Base-by-base conservation (phyloP, 2,113 vertebrate species). In the Saguinus midas region DNA sequence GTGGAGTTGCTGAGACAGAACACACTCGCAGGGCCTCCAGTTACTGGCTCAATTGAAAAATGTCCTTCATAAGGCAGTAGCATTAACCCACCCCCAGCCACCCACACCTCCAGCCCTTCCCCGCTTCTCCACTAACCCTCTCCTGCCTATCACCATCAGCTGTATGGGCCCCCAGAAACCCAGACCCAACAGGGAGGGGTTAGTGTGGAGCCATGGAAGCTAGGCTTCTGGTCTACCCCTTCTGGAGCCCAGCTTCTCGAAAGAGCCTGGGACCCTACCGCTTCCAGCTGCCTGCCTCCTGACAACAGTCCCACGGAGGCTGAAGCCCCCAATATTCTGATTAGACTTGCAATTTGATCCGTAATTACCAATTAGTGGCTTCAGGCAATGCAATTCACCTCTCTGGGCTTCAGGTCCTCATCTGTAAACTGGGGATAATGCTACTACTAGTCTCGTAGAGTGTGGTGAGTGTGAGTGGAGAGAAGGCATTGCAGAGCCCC, bases 21-120 rank as follows among this genome's bases (percentile, higher is more conserved):
- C 98, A 96, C 95, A 97, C 95, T 95, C 94, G 43, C 95, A 97
- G 98, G 98, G 98, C 98, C 98, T 98, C 98, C 97, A 98, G 98
- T 98, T 98, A 98, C 98, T 95, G 98, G 98, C 98, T 98, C 98
- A 96, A 95, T 98, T 99, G 99, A 99, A 99, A 99, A 99, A 99
- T 98, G 98, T 98, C 98, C 98, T 99, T 99, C 98, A 99, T 99
- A 99, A 99, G 96, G 92, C 97, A 98, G 98, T 95, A 97, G 97
- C 96, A 96, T 96, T 98, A 99, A 97, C 98, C 97, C 96, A 97
- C 97, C 96, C 97, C 96, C 96, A 97, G 98, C 97, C 58, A 85
- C 92, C 91, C 25, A 78, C 84, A 90, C 58, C 78, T 93, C 48
- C 40, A 80, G 37, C n/a, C 40, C 40, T 27, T 37, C 10, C 57